A percentile compares a stretch with the other conserved stretches of the same genome.
These are phyloP conservation scores for Sebastes iracundus DNA, from an alignment of 2,797 vertebrate species.

Conservation along the genomic window DNA sequence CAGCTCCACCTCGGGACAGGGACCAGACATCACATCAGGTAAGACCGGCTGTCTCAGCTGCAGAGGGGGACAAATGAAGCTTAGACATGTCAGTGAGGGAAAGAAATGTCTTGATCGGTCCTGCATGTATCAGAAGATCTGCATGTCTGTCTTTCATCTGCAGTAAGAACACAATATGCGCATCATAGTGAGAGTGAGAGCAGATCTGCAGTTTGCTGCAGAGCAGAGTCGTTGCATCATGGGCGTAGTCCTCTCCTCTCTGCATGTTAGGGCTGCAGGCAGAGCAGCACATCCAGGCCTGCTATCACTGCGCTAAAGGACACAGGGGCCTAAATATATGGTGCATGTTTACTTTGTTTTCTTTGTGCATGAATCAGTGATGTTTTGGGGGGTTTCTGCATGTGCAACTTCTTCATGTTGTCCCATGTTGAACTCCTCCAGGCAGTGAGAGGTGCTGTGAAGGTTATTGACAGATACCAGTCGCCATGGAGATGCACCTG, in stretches of 20 bases:
- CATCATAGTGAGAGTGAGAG: background rate
- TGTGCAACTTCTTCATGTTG: conserved; percentile 36
- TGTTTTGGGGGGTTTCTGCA: background rate
- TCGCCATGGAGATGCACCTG: conserved; percentile 74
- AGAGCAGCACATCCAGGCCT: conserved; percentile 4
- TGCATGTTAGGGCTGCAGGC: conserved; percentile 44
- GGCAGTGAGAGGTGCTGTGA: conserved; percentile 27
- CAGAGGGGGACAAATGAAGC: background rate
- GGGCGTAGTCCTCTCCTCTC: conserved; percentile 68
- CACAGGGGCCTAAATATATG: background rate
- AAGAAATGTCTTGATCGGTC: background rate
- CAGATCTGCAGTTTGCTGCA: conserved; percentile 56
- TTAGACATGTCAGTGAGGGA: too few species aligned
- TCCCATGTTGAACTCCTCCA: conserved; percentile 59
- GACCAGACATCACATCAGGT: conserved; percentile 20
- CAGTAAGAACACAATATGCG: conserved; percentile 7
- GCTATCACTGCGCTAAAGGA: background rate
- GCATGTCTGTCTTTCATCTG: background rate
- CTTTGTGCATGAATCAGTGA: background rate
- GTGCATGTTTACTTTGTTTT: background rate
- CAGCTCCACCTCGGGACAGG: conserved; percentile 1
- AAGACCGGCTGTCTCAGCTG: background rate
- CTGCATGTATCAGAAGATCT: background rate
- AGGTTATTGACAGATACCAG: conserved; percentile 27
- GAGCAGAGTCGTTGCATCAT: conserved; percentile 47